A percentile compares a stretch with the other conserved stretches of the same genome.
phyloP scores from a whole-genome alignment of 2,888 invertebrate species.

The Xanthia togata region DNA sequence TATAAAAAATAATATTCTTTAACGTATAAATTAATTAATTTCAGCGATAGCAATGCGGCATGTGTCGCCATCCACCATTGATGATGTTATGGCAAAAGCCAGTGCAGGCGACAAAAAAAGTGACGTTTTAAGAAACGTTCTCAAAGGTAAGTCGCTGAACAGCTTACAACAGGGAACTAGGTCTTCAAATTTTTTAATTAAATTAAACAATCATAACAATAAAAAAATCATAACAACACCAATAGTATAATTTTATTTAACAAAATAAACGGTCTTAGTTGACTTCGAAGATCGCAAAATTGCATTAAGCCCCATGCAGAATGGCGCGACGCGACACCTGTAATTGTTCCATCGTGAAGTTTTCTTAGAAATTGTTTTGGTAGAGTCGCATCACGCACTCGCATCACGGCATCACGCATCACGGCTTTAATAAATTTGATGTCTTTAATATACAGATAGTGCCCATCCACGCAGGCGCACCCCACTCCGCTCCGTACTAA shows the following conservation, averaged over 20 bases:
- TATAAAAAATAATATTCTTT: too few species aligned
- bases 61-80: slow-evolving; percentile 20
- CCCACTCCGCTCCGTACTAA: too few species aligned
- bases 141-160: slow-evolving; percentile 16
- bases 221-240: neutral
- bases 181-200: too few species aligned
- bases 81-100: slow-evolving; percentile 23
- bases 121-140: slow-evolving; percentile 31
- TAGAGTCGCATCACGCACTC: too few species aligned
- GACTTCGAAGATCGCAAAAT: neutral
- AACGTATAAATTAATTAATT: neutral
- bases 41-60: slow-evolving; percentile 32
- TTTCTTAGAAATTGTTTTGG: too few species aligned
- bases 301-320: too few species aligned
- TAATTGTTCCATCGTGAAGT: too few species aligned
- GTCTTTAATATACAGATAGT: neutral
- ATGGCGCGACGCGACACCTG: too few species aligned
- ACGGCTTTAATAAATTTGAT: neutral
- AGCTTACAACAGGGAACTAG: neutral
- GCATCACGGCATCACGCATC: too few species aligned
- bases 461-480: too few species aligned
- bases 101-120: neutral
- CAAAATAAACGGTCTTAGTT: neutral
- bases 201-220: neutral
- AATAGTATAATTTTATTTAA: neutral